phyloP scores from a whole-genome alignment of 1,140 invertebrate genomes.

The Protaetia brevitarsis region DNA sequence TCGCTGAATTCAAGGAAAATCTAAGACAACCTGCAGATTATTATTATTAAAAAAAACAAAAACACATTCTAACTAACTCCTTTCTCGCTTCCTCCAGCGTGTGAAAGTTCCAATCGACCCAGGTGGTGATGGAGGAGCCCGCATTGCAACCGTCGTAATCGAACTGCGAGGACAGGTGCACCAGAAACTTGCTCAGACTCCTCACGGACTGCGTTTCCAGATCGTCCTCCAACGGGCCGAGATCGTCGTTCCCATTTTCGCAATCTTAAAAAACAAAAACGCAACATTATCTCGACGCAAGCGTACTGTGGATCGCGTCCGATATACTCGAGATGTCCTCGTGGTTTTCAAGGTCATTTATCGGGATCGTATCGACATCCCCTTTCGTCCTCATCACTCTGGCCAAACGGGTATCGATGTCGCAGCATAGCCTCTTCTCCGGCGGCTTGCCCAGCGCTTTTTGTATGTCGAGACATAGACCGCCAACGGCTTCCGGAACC shows the following conservation, averaged over 20 bases:
- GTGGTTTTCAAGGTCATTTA: background rate
- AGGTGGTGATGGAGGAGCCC: slow-evolving; percentile 54
- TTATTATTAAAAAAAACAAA: background rate
- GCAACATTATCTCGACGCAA: background rate
- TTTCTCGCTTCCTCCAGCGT: slow-evolving; percentile 57
- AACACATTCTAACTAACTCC: slow-evolving; percentile 47
- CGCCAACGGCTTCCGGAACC: slow-evolving; percentile 34
- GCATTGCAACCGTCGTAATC: slow-evolving; percentile 52
- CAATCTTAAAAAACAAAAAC: background rate
- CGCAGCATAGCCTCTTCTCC: background rate
- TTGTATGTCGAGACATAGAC: slow-evolving; percentile 39
- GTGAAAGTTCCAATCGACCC: slow-evolving; percentile 54
- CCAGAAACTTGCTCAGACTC: slow-evolving; percentile 46
- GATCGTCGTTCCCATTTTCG: too few species aligned
- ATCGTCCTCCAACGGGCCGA: slow-evolving; percentile 15
- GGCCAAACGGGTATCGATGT: slow-evolving; percentile 10
- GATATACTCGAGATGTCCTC: too few species aligned
- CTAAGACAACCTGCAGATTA: background rate
- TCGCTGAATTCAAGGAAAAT: background rate
- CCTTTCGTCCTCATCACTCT: background rate
- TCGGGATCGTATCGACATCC: background rate
- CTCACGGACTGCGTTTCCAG: slow-evolving; percentile 21
- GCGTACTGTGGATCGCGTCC: too few species aligned
- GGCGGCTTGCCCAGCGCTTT: slow-evolving; percentile 31
- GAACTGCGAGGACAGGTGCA: slow-evolving; percentile 54